Evolutionary conservation across 1,140 invertebrate genomes (phyloP).

Genomic region (Diachasma alloeum): DNA sequence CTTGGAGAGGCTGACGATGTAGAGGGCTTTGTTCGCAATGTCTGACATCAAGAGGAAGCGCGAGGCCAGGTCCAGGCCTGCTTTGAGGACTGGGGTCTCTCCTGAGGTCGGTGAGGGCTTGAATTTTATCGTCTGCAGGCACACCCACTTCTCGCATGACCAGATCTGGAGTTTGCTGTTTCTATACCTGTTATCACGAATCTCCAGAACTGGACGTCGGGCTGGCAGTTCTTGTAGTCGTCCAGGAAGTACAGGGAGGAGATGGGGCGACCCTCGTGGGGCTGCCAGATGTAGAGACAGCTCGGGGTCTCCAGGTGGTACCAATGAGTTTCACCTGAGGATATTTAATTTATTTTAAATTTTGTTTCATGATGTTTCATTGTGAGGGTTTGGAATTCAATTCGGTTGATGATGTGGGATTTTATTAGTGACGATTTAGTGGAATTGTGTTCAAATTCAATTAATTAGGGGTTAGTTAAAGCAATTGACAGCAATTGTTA

Average conservation of each 20-base stretch:
- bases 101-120: too few relatives aligned
- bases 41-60: constrained; percentile 87
- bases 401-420: too few relatives aligned
- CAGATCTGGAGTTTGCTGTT: constrained; percentile 93
- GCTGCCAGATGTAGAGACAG: constrained; percentile 90
- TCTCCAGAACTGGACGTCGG: constrained; percentile 91
- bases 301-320: constrained; percentile 65
- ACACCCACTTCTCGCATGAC: too few relatives aligned
- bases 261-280: constrained; percentile 85
- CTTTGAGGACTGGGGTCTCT: constrained; percentile 81
- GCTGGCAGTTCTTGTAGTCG: constrained; percentile 82
- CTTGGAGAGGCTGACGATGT: too few relatives aligned
- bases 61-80: constrained; percentile 82
- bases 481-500: too few relatives aligned
- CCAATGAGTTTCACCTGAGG: constrained; percentile 71
- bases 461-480: too few relatives aligned
- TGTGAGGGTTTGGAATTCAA: too few relatives aligned
- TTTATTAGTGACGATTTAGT: too few relatives aligned
- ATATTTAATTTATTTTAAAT: too few relatives aligned
- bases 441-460: too few relatives aligned
- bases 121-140: too few relatives aligned
- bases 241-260: constrained; percentile 91
- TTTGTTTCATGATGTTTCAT: too few relatives aligned
- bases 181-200: constrained; percentile 90
- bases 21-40: constrained; percentile 78